A percentile compares a stretch with the other conserved stretches of the same genome.
These are phyloP conservation scores for Blomia tropicalis DNA, from an alignment of 2,888 invertebrate genomes.

Conservation along the genomic window DNA sequence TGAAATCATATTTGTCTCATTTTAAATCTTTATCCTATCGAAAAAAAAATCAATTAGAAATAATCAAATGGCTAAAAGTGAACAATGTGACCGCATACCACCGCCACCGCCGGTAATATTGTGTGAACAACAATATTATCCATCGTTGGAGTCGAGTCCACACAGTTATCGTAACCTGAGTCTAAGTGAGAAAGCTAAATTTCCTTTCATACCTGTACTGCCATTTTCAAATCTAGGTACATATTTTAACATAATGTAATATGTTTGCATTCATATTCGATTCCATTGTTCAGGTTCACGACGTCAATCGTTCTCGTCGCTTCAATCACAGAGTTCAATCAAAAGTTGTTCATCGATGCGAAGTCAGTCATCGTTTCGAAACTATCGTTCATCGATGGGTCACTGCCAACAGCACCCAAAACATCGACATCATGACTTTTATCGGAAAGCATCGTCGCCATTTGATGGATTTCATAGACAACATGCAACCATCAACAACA, in stretches of 20 bases:
- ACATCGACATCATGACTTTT: neutral
- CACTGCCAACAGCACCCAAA: neutral
- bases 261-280: neutral
- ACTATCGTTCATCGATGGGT: conserved; percentile 23
- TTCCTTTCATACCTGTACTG: conserved; percentile 24
- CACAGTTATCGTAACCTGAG: conserved; percentile 8
- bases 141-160: conserved; percentile 7
- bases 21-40: neutral
- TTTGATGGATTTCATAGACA: neutral
- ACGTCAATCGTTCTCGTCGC: conserved; percentile 28
- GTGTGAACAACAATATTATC: conserved; percentile 21
- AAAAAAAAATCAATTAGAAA: too few species aligned
- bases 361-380: conserved; percentile 28
- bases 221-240: conserved; percentile 28
- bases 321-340: conserved; percentile 27
- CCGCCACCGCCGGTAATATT: conserved; percentile 29
- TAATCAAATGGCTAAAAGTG: conserved; percentile 9
- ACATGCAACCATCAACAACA: conserved; percentile 5
- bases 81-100: conserved; percentile 21
- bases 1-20: conserved; percentile 1
- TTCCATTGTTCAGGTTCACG: conserved; percentile 28
- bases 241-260: conserved; percentile 1
- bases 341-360: conserved; percentile 27
- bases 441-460: conserved; percentile 4
- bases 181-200: conserved; percentile 1